Base-by-base conservation (phyloP, 92 coral and sea anemone genomes). In the Muricea muricata region DNA sequence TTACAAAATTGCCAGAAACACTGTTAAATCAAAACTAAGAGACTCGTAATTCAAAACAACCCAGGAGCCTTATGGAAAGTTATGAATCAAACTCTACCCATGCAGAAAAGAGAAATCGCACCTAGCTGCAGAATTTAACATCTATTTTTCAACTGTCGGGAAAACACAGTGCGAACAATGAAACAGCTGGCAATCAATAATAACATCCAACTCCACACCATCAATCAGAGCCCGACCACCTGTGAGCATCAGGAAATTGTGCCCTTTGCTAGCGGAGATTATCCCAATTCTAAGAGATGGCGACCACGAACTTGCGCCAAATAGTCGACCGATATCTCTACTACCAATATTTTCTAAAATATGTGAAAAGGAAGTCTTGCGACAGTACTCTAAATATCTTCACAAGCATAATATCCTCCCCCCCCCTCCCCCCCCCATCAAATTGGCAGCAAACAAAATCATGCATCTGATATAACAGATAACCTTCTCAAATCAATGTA, bases 281-380 rank as follows among this genome's bases (percentile, higher is more conserved):
- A 87, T 82, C 12, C 87, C 91, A 1, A 45, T 82, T 1, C 0
- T 88, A 60, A 86, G 75, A 75, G 85, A 75, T 2, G 88, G 90
- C n/a, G 78, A 52, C 72, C 87, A 78, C 65, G 76, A 85, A 55
- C 30, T 7, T 25, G 75, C 88, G 28, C 65, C 90, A 81, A 86
- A 68, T 32, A 79, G 61, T 39, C 70, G 79, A 40, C 89, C 89
- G 24, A 48, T 85, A 14, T 66, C 84, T 7, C 71, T 85, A 10
- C 85, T 85, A 55, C 77, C 85, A 54, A 52, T 85, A 41, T 69
- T 84, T 40, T 85, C 87, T 34, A 87, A 87, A 76, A 42, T 87
- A 20, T 87, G 87, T 66, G 83, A 87, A 65, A 87, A 81, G n/a
- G n/a, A n/a, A n/a, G n/a, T n/a, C n/a, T n/a, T n/a, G n/a, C n/a